Evolutionary conservation across 2,113 vertebrate species (phyloP).

Genomic region (Varanus komodoensis): DNA sequence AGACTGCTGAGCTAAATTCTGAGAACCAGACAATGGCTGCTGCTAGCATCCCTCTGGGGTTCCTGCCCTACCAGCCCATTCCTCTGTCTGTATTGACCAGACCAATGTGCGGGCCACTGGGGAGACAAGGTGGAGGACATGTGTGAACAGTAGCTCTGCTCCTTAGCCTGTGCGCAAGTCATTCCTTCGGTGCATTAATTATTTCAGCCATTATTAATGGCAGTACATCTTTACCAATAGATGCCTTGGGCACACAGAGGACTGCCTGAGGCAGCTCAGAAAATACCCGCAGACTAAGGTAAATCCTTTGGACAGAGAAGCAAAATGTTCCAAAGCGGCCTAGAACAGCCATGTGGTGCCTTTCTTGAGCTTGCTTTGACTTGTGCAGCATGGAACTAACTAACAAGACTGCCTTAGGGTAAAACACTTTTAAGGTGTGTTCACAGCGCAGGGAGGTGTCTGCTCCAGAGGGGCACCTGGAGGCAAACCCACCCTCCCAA

Average conservation of each 20-base stretch:
- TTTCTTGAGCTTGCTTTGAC: background rate
- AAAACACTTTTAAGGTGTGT: background rate
- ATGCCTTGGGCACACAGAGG: background rate
- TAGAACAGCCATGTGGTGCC: background rate
- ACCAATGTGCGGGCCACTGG: background rate
- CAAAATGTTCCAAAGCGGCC: background rate
- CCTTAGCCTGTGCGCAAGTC: background rate
- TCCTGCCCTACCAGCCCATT: background rate
- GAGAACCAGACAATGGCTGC: rapidly evolving
- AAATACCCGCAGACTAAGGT: background rate
- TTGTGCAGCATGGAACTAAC: background rate
- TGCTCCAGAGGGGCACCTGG: background rate
- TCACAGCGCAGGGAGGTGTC: no score
- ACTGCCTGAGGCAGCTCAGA: conserved; percentile 11
- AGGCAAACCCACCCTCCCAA: background rate
- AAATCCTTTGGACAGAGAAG: background rate
- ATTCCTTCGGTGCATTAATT: background rate
- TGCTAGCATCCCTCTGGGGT: no score
- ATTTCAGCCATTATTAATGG: conserved; percentile 11
- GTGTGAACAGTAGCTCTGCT: background rate
- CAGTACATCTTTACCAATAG: background rate
- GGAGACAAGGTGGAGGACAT: background rate
- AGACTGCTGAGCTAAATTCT: conserved; percentile 17
- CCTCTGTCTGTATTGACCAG: background rate
- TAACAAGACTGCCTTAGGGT: background rate